A percentile compares a stretch with the other conserved stretches of the same genome.
Conservation (phyloP, 2,113 vertebrate genomes). For the Galbula dea region DNA sequence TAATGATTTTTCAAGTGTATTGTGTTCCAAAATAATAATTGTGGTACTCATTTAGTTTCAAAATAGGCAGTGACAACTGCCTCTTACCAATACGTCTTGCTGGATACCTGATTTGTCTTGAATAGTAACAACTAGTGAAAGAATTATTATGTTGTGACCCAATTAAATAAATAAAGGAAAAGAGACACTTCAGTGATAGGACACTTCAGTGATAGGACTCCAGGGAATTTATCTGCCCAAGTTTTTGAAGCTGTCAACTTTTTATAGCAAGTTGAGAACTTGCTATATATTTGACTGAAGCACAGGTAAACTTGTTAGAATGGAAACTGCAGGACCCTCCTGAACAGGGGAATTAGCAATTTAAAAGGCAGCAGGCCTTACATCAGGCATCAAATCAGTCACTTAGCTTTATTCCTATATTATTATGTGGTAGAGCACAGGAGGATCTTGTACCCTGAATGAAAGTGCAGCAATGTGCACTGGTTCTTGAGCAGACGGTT, state of each 20-base stretch:
- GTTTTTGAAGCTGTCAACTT: not conserved
- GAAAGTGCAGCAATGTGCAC: rapidly evolving
- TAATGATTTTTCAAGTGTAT: not conserved
- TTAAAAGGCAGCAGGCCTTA: not conserved
- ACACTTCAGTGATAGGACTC: not conserved
- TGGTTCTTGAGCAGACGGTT: not conserved
- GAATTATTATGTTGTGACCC: not conserved
- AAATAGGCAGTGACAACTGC: not conserved
- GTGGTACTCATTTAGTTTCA: not conserved
- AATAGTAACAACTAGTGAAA: not conserved
- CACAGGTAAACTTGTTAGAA: not conserved
- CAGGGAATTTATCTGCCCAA: not conserved
- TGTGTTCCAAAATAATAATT: not conserved
- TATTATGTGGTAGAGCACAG: too few relatives aligned
- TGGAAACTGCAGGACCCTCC: not conserved
- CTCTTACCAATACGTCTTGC: not conserved
- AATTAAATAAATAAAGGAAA: not conserved
- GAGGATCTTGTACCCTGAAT: not conserved
- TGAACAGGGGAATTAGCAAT: not conserved
- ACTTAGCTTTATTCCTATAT: not conserved
- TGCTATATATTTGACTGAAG: not conserved
- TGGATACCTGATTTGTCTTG: not conserved
- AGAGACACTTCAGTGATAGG: not conserved
- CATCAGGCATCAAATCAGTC: not conserved
- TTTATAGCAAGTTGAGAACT: not conserved